Evolutionary conservation across 2,797 vertebrate genomes (phyloP).

Genomic region (Poliocrania exsul): DNA sequence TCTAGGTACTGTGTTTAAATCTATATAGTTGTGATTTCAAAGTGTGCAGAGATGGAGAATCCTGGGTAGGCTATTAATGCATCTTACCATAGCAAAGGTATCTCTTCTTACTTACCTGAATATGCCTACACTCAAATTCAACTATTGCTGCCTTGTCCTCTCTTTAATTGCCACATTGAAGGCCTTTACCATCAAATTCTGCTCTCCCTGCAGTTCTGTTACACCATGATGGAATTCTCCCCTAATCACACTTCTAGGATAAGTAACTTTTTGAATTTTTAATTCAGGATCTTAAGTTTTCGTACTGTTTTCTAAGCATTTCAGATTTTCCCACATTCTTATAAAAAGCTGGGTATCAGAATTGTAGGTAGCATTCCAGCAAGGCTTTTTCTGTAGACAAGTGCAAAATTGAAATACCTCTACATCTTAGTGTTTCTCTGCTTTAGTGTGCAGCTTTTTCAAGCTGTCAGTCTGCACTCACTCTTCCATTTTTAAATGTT

Average conservation of each 20-base stretch:
- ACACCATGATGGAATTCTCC: rapidly evolving
- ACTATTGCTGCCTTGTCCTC: not conserved
- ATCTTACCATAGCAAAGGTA: not conserved
- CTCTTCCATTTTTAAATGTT: not conserved
- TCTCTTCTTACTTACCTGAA: not conserved
- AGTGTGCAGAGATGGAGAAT: not conserved
- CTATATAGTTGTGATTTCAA: not conserved
- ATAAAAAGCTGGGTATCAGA: not conserved
- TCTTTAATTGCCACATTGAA: not conserved
- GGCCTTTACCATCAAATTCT: not conserved
- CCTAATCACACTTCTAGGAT: not conserved
- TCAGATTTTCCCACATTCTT: not conserved
- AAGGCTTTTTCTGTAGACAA: not conserved
- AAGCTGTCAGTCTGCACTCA: not conserved
- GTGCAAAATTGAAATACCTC: not conserved
- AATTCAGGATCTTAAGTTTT: not conserved
- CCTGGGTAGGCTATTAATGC: not conserved
- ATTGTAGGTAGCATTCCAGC: not conserved
- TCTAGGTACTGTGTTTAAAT: not conserved
- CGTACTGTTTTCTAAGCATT: not conserved
- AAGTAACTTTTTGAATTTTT: not conserved
- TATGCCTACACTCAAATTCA: not conserved
- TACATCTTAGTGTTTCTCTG: not conserved
- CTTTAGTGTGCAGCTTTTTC: not conserved
- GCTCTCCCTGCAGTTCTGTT: not conserved